Percentiles rank a stretch among this genome's conserved stretches.
These are phyloP conservation scores for Tetragnatha versicolor DNA, from an alignment of 1,140 invertebrate species.

Conservation along the genomic window DNA sequence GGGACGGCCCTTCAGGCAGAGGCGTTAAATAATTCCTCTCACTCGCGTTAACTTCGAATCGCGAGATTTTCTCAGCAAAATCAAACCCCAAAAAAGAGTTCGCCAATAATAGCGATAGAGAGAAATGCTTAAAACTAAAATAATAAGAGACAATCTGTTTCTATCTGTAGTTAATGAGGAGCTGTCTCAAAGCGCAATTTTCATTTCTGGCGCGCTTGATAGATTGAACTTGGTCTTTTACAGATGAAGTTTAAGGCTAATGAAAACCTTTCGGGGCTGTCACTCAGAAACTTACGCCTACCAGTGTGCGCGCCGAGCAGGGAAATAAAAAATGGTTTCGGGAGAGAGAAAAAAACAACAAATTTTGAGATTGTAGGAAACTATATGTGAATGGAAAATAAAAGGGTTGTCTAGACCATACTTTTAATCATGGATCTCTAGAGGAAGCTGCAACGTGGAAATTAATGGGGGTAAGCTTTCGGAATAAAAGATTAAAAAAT, in stretches of 20 bases:
- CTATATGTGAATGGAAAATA: constrained; percentile 53
- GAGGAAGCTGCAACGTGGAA: constrained; percentile 28
- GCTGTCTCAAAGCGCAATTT: constrained; percentile 50
- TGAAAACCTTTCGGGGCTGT: constrained; percentile 55
- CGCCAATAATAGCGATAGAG: constrained; percentile 32
- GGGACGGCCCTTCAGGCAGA: constrained; percentile 13
- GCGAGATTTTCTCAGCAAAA: constrained; percentile 38
- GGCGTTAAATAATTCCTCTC: constrained; percentile 33
- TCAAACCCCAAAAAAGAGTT: constrained; percentile 16
- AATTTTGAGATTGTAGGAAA: constrained; percentile 49
- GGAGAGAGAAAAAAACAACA: constrained; percentile 12
- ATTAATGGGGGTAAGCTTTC: constrained; percentile 51
- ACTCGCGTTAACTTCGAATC: constrained; percentile 39
- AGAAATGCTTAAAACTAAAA: constrained; percentile 51
- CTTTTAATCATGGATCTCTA: constrained; percentile 48
- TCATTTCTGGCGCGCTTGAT: constrained; percentile 48
- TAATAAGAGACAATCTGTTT: constrained; percentile 53
- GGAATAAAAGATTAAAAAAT: not conserved
- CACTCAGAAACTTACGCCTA: constrained; percentile 52
- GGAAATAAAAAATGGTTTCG: constrained; percentile 46
- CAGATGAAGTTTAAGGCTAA: constrained; percentile 54
- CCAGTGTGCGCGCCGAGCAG: constrained; percentile 26
- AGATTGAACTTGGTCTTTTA: constrained; percentile 51
- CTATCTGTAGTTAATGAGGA: constrained; percentile 54
- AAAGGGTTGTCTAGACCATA: constrained; percentile 44